A percentile compares a stretch with the other conserved stretches of the same genome.
phyloP scores from a whole-genome alignment of 2,888 invertebrate species.

The Orchesella flavescens region DNA sequence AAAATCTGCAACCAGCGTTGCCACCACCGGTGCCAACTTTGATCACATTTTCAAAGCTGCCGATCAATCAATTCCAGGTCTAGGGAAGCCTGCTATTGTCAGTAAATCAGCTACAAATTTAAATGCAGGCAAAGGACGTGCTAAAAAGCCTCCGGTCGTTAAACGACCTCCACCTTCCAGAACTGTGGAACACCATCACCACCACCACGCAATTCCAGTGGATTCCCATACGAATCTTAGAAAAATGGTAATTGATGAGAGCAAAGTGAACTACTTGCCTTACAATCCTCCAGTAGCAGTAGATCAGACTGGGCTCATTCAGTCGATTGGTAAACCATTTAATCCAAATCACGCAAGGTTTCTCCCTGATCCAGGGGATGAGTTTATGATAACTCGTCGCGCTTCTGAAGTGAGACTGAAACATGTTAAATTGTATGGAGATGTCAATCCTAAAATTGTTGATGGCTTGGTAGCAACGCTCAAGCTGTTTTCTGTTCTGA shows the following conservation, averaged over 20 bases:
- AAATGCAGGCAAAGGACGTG: no score
- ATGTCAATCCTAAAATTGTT: slow-evolving; percentile 16
- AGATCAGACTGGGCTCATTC: slow-evolving; percentile 44
- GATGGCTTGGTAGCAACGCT: neutral
- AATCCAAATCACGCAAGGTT: slow-evolving; percentile 29
- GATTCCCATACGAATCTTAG: slow-evolving; percentile 31
- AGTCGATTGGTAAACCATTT: slow-evolving; percentile 43
- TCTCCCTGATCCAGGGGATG: slow-evolving; percentile 35
- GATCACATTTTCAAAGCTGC: no score
- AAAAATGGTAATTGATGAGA: slow-evolving; percentile 27
- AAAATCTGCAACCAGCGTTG: no score
- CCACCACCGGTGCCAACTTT: no score
- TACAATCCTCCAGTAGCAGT: slow-evolving; percentile 29
- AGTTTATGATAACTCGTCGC: slow-evolving; percentile 38
- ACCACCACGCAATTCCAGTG: slow-evolving; percentile 27
- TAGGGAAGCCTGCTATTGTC: no score
- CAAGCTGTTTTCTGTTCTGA: neutral
- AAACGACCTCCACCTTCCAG: neutral
- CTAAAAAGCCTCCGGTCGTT: neutral
- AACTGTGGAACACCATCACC: slow-evolving; percentile 8
- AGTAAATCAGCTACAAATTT: no score
- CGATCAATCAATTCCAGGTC: no score
- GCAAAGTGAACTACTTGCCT: slow-evolving; percentile 33
- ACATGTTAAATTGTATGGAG: slow-evolving; percentile 15
- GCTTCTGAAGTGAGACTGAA: slow-evolving; percentile 33